These are phyloP conservation scores for Jacana jacana DNA, from an alignment of 2,113 vertebrate genomes.

Conservation along the genomic window DNA sequence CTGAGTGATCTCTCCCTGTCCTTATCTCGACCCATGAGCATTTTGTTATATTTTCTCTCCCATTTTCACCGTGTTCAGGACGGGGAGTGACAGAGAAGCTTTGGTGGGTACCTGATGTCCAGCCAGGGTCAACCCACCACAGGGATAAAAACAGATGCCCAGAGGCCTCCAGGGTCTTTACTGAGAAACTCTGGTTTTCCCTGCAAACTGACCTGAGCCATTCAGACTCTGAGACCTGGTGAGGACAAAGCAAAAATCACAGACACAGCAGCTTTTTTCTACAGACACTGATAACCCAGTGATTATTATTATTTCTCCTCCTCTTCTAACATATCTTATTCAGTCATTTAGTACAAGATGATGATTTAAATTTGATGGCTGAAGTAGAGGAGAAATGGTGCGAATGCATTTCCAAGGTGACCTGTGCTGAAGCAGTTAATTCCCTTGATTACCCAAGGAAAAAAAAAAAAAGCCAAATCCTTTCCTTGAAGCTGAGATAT, in stretches of 20 bases:
- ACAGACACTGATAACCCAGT: not conserved
- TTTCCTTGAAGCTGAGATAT: not conserved
- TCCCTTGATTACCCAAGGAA: not conserved
- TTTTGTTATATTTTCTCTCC: not conserved
- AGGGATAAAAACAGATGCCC: not conserved
- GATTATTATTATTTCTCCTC: not conserved
- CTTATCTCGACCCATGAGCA: not conserved
- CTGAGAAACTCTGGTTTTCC: not conserved
- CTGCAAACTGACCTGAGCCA: fast-evolving
- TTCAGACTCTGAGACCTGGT: fast-evolving
- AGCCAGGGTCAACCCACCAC: not conserved
- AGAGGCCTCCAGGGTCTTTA: not conserved
- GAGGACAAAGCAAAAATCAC: not conserved
- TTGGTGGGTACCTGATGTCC: not conserved
- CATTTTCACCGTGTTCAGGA: not conserved
- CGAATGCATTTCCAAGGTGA: not conserved
- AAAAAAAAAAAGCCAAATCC: not conserved
- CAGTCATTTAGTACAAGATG: not conserved
- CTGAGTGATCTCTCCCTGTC: not conserved
- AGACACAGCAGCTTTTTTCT: not conserved
- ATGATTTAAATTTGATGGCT: not conserved
- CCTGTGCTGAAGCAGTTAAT: not conserved
- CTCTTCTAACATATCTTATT: not conserved
- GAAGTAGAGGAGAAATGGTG: not conserved
- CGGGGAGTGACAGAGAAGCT: not conserved